Base-by-base conservation (phyloP, 2,113 vertebrate genomes). In the Podocnemis expansa region DNA sequence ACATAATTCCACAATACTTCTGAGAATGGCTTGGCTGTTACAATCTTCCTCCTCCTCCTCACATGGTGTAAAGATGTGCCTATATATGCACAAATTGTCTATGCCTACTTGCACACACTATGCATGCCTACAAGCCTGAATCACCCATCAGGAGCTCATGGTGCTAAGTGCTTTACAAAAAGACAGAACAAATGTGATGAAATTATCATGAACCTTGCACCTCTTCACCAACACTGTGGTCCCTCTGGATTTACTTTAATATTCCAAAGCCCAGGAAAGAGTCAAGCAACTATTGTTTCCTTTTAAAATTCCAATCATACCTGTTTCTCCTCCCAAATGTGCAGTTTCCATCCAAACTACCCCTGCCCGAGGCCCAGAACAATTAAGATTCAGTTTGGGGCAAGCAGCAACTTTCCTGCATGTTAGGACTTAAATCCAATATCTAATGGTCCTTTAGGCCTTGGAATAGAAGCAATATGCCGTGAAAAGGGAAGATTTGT, bases 51-150 rank as follows among this genome's bases (percentile, higher is more conserved):
- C 80, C 88, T 45, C 27, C 87, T 38, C 93, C 38, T 78, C 73
- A 70, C 91, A 51, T 8, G 58, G 41, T 0, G 0, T 31, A 10
- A 51, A 58, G 22, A 88, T n/a, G 16, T 34, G 31, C 34, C 31
- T n/a, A 19, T 31, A 31, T 6, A 34, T 47, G 47, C 3, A 29
- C 78, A 41, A 10, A 41, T 24, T 6, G n/a, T 43, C 24, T 63
- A n/a, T 25, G 38, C 21, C 24, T 75, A 75, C 1, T 52, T 52
- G 14, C 51, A 16, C 47, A 41, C 21, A 73, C 10, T 11, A 19
- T 43, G 41, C n/a, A 10, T 25, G 38, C 21, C 24, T 75, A 75
- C 1, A 2, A 75, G n/a, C 19, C 8, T 10, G 43, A 43, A 75
- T 25, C 38, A 75, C n/a, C 17, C 24, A 27, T 10, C 24, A 75